A percentile compares a stretch with the other conserved stretches of the same genome.
Conservation (phyloP, 2,888 invertebrate species). For the Periphyllus acericola region DNA sequence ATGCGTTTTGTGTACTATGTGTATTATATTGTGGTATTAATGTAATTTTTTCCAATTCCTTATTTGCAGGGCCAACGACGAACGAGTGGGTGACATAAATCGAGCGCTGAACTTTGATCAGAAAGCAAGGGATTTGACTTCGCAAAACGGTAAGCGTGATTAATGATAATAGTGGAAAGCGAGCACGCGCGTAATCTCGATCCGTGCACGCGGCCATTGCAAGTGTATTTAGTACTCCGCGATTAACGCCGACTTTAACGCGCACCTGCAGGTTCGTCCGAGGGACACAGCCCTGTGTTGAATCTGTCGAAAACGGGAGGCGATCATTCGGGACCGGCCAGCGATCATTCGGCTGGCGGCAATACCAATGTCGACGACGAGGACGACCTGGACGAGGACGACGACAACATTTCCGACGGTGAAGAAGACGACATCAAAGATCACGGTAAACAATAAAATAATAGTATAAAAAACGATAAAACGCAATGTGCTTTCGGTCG, state of each 20-base stretch:
- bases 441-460: constrained; percentile 72
- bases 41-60: constrained; percentile 63
- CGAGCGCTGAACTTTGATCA: constrained; percentile 82
- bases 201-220: too few species aligned
- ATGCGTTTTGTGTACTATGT: too few species aligned
- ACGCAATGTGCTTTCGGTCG: background rate
- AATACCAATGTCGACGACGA: constrained; percentile 86
- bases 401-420: constrained; percentile 86
- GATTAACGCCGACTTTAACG: background rate
- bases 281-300: constrained; percentile 90
- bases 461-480: background rate
- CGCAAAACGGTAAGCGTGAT: constrained; percentile 81
- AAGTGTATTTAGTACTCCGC: too few species aligned
- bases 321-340: constrained; percentile 72
- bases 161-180: background rate
- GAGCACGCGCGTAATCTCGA: background rate
- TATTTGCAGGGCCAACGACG: constrained; percentile 85
- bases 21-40: background rate
- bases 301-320: constrained; percentile 88
- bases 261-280: constrained; percentile 73
- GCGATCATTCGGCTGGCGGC: constrained; percentile 72
- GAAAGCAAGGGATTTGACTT: constrained; percentile 86
- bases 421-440: constrained; percentile 87
- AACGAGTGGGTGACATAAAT: constrained; percentile 82
- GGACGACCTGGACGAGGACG: constrained; percentile 84